Base-by-base conservation (phyloP, 1,140 invertebrate species). In the Lucilia sericata region DNA sequence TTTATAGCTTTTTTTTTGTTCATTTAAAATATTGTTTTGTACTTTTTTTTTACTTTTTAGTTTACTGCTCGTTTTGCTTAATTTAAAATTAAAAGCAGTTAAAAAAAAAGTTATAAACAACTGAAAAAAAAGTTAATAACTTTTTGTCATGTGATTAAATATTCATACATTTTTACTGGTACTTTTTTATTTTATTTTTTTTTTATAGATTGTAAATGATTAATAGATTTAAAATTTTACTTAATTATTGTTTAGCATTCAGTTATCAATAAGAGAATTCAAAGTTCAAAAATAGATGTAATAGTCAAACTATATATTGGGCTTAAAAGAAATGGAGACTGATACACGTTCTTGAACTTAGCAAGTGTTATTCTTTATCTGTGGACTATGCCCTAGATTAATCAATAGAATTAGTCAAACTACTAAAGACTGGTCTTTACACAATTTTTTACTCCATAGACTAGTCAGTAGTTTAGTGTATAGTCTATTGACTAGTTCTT, bases 281-380 rank as follows among this genome's bases (percentile, higher is more conserved):
- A 3, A 30, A 30, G 25, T 30, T 30, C 1, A 42, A 85, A 85
- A 84, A 55, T 82, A 70, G 85, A 76, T 84, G 80, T 85, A 86
- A 88, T 88, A n/a, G 86, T 89, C 87, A 86, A 87, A n/a, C n/a
- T 85, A 84, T 81, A 36, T 36, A 36, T 36, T 36, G n/a, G n/a
- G n/a, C n/a, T n/a, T n/a, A n/a, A n/a, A n/a, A n/a, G n/a, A n/a
- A n/a, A n/a, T n/a, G n/a, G n/a, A n/a, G n/a, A n/a, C n/a, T n/a
- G n/a, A n/a, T n/a, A n/a, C n/a, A n/a, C n/a, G n/a, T n/a, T n/a
- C n/a, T n/a, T n/a, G n/a, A n/a, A n/a, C n/a, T n/a, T n/a, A n/a
- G n/a, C n/a, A n/a, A n/a, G n/a, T n/a, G n/a, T n/a, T n/a, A n/a
- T n/a, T n/a, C n/a, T n/a, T n/a, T n/a, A 30, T 30, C 25, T 30